Evolutionary conservation across 2,888 invertebrate species (phyloP), one percentile per base, ranked within the genome.

Genomic region (Apomyelois bistriatella): DNA sequence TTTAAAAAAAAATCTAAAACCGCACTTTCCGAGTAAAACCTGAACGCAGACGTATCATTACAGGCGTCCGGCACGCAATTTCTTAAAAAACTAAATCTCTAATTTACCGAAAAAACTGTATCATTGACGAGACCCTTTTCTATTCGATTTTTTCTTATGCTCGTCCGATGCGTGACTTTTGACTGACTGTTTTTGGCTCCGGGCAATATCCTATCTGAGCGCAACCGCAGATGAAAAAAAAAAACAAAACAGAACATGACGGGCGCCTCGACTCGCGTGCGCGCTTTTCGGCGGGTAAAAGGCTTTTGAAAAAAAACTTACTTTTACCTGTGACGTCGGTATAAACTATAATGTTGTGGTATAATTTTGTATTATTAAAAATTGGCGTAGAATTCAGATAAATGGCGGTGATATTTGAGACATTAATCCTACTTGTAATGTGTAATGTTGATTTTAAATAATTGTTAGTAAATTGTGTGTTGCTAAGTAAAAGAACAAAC

Each of bases 91-190:
- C 76, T 75, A 82, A 82, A 86, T 85, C 84, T 82, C 85, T 86
- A 89, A 89, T 87, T 89, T 87, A 80, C 79, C 79, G 77, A 88
- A 87, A 87, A 88, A 88, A 88, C 79, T 85, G 70, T 89, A 90
- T 89, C 89, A 90, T 89, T 90, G 82, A 79, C 64, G 66, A 65
- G 53, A 74, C 72, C 79, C 78, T 82, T 83, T 77, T 72, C 72
- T 72, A 67, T 66, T 67, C 76, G 82, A 81, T 81, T 71, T 70
- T 64, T 65, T 64, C 68, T 63, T 67, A 7, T 32, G 12, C 15
- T 7, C 58, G 58, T 66, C 64, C 64, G 72, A 68, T 82, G 87
- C 89, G 87, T 89, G 89, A 89, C 87, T 89, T 85, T 89, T 88
- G 89, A 89, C 82, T 89, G 89, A 89, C 89, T 88, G 85, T 79